phyloP scores from a whole-genome alignment of 2,888 invertebrate species.

The Hololepta plana region DNA sequence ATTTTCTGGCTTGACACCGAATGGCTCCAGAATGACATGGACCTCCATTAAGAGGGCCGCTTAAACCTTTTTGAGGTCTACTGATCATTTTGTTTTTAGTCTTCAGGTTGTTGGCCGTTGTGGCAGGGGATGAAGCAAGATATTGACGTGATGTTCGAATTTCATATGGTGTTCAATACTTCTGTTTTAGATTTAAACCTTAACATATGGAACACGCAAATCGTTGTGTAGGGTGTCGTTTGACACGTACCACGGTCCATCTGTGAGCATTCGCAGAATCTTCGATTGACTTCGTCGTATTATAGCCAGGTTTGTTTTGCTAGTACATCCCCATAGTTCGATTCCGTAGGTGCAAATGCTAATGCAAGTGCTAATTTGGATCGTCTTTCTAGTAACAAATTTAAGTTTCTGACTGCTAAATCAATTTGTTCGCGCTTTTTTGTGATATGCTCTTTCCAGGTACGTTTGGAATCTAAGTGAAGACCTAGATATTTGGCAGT shows the following conservation, averaged over 20 bases:
- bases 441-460: constrained; percentile 2
- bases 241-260: constrained; percentile 6
- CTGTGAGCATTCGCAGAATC: constrained; percentile 1
- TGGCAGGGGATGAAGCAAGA: neutral
- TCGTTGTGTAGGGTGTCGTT: constrained; percentile 8
- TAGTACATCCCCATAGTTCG: constrained; percentile 7
- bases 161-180: neutral
- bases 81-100: constrained; percentile 1
- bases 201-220: constrained; percentile 5
- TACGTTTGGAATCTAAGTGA: neutral
- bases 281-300: constrained; percentile 7
- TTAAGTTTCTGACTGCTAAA: neutral
- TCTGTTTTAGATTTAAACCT: constrained; percentile 4
- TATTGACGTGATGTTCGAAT: neutral
- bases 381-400: constrained; percentile 2
- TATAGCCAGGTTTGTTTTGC: constrained; percentile 5
- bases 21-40: too few species aligned
- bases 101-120: neutral
- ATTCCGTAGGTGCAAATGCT: constrained; percentile 8
- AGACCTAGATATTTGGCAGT: constrained; percentile 1
- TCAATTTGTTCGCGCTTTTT: constrained; percentile 2
- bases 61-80: neutral
- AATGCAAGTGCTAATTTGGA: constrained; percentile 2
- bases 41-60: neutral
- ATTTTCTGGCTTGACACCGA: neutral